Evolutionary conservation across 2,888 invertebrate genomes (phyloP).

Genomic region (Ferdinandea cuprea): DNA sequence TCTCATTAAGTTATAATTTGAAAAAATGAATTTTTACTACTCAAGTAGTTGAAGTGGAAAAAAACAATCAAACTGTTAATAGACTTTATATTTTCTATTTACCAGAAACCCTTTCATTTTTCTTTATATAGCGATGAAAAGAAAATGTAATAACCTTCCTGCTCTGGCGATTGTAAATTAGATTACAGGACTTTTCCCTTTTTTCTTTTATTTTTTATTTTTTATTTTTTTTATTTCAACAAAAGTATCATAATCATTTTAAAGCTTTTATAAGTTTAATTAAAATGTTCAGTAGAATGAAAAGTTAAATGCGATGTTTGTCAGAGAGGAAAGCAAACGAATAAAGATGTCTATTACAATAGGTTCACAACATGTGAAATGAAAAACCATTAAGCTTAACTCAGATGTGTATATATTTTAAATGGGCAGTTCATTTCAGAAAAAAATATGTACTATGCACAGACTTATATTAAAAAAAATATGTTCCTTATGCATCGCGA

Average conservation of each 20-base stretch:
- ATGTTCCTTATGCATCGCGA: too few species aligned
- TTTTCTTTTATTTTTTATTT: not conserved
- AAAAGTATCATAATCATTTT: slow-evolving; percentile 46
- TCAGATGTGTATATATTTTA: slow-evolving; percentile 1
- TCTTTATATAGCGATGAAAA: not conserved
- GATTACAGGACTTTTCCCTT: slow-evolving; percentile 15
- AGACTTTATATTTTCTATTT: slow-evolving; percentile 9
- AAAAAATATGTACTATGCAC: not conserved
- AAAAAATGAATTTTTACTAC: too few species aligned
- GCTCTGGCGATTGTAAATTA: slow-evolving; percentile 33
- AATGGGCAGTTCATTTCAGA: not conserved
- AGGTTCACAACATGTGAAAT: slow-evolving; percentile 24
- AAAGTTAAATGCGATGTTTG: slow-evolving; percentile 49
- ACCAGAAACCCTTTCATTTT: not conserved
- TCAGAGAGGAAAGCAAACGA: slow-evolving; percentile 31
- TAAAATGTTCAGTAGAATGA: slow-evolving; percentile 67
- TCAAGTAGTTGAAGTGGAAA: not conserved
- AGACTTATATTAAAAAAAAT: too few species aligned
- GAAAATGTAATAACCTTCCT: slow-evolving; percentile 39
- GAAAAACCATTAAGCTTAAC: slow-evolving; percentile 30
- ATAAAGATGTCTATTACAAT: slow-evolving; percentile 27
- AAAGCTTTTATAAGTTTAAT: slow-evolving; percentile 69
- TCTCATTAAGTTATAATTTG: too few species aligned
- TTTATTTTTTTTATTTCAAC: not conserved
- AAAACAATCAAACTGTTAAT: slow-evolving; percentile 9